phyloP scores from a whole-genome alignment of 2,888 invertebrate genomes.

The Cephus rjabovi region DNA sequence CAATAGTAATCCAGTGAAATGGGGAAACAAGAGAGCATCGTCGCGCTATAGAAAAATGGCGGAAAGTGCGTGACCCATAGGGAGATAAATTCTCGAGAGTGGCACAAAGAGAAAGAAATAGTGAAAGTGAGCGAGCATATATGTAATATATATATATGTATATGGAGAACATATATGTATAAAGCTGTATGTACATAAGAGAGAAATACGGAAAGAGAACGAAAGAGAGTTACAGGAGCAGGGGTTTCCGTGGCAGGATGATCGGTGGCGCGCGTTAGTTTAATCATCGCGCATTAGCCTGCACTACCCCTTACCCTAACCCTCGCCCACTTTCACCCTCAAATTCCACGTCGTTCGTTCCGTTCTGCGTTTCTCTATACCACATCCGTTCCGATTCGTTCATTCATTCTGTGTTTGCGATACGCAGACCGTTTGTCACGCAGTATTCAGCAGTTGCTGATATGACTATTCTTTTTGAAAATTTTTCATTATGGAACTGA shows the following conservation, averaged over 20 bases:
- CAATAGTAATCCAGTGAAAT: neutral
- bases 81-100: neutral
- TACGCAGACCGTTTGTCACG: constrained; percentile 49
- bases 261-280: constrained; percentile 65
- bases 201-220: neutral
- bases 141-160: neutral
- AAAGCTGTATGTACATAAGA: neutral
- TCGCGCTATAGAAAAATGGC: neutral
- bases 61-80: neutral
- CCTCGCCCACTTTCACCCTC: constrained; percentile 57
- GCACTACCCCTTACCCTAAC: constrained; percentile 47
- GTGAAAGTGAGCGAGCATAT: neutral
- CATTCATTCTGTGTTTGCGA: constrained; percentile 48
- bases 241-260: constrained; percentile 62
- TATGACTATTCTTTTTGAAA: neutral
- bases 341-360: constrained; percentile 49
- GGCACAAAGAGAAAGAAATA: constrained; percentile 27
- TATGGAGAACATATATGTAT: neutral
- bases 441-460: constrained; percentile 15
- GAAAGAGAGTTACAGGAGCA: constrained; percentile 34
- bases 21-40: neutral
- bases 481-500: neutral
- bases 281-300: constrained; percentile 66
- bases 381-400: constrained; percentile 40
- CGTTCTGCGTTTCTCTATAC: constrained; percentile 22